phyloP scores from a whole-genome alignment of 2,888 invertebrate species.

The Troides aeacus region DNA sequence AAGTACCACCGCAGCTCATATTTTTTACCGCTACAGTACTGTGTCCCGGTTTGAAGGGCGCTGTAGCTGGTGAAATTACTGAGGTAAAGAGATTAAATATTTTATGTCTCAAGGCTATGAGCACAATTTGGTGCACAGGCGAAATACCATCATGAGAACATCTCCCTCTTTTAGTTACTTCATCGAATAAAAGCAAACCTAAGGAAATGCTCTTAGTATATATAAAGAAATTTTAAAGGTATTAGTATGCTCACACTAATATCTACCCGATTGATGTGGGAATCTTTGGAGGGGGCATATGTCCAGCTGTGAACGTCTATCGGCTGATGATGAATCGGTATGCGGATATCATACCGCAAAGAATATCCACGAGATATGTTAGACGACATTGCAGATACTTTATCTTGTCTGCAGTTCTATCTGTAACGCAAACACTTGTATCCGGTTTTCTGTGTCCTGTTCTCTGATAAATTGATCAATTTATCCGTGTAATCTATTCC shows the following conservation, averaged over 20 bases:
- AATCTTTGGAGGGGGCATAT: too few species aligned
- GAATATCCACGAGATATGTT: not conserved
- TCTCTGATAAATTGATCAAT: constrained; percentile 38
- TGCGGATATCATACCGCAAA: not conserved
- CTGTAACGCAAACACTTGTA: constrained; percentile 20
- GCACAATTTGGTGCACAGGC: too few species aligned
- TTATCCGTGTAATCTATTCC: constrained; percentile 35
- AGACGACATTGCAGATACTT: constrained; percentile 23
- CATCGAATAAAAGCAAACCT: not conserved
- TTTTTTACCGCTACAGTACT: too few species aligned
- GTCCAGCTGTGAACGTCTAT: too few species aligned
- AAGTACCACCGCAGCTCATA: too few species aligned
- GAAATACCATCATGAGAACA: too few species aligned
- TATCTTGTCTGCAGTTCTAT: constrained; percentile 26
- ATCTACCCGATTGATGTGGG: too few species aligned
- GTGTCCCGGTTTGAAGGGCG: too few species aligned
- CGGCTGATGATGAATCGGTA: not conserved
- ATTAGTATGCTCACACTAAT: not conserved
- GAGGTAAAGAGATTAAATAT: too few species aligned
- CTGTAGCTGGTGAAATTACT: too few species aligned
- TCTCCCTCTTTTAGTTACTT: too few species aligned
- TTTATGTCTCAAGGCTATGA: too few species aligned
- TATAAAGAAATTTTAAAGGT: not conserved
- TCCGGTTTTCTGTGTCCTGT: constrained; percentile 24
- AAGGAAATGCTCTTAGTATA: not conserved